Evolutionary conservation across 2,888 invertebrate species (phyloP).

Genomic region (Torymus tubicola): DNA sequence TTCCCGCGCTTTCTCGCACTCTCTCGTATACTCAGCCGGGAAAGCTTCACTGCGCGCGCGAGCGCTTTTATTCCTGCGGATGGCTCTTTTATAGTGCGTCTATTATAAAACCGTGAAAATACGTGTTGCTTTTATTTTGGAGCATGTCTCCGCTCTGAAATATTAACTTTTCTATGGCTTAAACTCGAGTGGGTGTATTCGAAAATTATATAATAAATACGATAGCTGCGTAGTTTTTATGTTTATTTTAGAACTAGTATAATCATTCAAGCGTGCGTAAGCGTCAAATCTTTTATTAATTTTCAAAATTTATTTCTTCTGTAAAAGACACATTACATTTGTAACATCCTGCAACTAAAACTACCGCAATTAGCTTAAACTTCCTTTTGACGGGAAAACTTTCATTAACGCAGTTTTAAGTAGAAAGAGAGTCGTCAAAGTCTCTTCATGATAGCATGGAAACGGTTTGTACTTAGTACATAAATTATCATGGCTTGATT

Average conservation of each 20-base stretch:
- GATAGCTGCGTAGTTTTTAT: no score
- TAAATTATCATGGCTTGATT: constrained; percentile 27
- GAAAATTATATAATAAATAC: no score
- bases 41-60: neutral
- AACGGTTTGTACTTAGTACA: neutral
- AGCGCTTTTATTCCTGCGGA: neutral
- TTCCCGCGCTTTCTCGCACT: no score
- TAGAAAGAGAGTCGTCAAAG: constrained; percentile 35
- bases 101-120: constrained; percentile 18
- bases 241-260: no score
- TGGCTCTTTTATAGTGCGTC: neutral
- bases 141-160: no score
- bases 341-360: constrained; percentile 9
- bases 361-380: constrained; percentile 34
- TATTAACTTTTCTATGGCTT: neutral
- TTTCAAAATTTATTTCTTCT: neutral
- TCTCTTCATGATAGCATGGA: constrained; percentile 18
- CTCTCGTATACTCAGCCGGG: no score
- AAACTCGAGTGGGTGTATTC: no score
- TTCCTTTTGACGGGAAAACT: constrained; percentile 15
- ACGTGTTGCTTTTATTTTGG: neutral
- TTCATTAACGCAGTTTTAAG: constrained; percentile 34
- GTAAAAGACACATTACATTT: constrained; percentile 11
- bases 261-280: no score
- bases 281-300: no score